Percentiles rank a stretch among this genome's conserved stretches.
Evolutionary conservation across 2,113 vertebrate genomes (phyloP).

Genomic region (Triplophysa tibetana): DNA sequence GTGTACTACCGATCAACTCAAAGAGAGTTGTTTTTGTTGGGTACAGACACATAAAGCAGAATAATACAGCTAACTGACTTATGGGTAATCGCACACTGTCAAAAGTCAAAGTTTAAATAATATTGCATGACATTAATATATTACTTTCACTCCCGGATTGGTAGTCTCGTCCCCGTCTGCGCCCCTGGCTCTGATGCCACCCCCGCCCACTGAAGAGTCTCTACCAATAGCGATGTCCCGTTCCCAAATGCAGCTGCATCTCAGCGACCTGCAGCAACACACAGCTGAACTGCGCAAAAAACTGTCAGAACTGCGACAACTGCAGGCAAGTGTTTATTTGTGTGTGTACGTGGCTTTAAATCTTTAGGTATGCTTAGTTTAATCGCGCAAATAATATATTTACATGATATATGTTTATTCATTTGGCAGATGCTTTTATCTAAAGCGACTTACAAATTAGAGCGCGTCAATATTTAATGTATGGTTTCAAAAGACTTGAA

Average conservation of each 20-base stretch:
- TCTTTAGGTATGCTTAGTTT: too few relatives aligned
- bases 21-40: neutral
- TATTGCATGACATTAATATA: neutral
- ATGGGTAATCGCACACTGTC: neutral
- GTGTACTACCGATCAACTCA: neutral
- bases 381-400: too few relatives aligned
- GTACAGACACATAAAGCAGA: neutral
- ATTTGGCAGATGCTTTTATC: too few relatives aligned
- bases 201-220: constrained; percentile 72
- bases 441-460: too few relatives aligned
- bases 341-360: too few relatives aligned
- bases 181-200: constrained; percentile 80
- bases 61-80: neutral
- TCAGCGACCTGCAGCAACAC: constrained; percentile 91
- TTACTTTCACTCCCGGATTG: constrained; percentile 14
- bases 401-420: too few relatives aligned
- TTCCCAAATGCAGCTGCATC: constrained; percentile 92
- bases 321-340: constrained; percentile 79
- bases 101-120: neutral
- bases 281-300: constrained; percentile 89
- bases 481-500: too few relatives aligned
- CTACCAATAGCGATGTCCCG: constrained; percentile 84
- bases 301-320: constrained; percentile 87
- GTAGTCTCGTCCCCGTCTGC: constrained; percentile 75
- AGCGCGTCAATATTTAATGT: too few relatives aligned